phyloP scores from a whole-genome alignment of 2,888 invertebrate genomes.

The Plusia festucae region DNA sequence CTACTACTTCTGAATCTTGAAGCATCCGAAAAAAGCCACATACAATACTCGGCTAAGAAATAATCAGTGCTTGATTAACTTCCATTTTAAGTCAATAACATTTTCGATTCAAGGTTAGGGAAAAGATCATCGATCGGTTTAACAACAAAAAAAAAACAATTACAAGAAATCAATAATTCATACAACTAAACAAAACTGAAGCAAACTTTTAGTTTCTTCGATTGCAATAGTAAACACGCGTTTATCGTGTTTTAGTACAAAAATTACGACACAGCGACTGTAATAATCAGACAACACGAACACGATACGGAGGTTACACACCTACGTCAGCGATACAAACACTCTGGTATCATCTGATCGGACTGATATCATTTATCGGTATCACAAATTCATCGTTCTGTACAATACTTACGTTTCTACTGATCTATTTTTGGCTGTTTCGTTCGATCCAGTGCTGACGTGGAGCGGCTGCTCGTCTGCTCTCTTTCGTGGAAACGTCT shows the following conservation, averaged over 20 bases:
- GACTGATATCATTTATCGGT: slow-evolving; percentile 62
- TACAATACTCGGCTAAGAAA: slow-evolving; percentile 29
- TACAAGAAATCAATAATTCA: slow-evolving; percentile 12
- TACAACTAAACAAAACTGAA: slow-evolving; percentile 17
- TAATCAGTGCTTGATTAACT: slow-evolving; percentile 37
- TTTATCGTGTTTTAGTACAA: slow-evolving; percentile 51
- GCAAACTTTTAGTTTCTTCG: slow-evolving; percentile 38
- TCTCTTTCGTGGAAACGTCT: slow-evolving; percentile 65
- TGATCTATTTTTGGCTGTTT: slow-evolving; percentile 71
- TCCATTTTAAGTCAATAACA: slow-evolving; percentile 28
- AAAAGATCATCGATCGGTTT: slow-evolving; percentile 27
- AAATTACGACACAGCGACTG: slow-evolving; percentile 46
- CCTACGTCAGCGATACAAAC: slow-evolving; percentile 36
- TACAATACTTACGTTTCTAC: slow-evolving; percentile 69
- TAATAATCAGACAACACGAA: slow-evolving; percentile 50
- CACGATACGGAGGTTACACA: slow-evolving; percentile 49
- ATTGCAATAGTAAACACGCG: slow-evolving; percentile 41
- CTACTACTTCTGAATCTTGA: slow-evolving; percentile 40
- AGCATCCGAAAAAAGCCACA: slow-evolving; percentile 36
- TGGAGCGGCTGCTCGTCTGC: slow-evolving; percentile 65
- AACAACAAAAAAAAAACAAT: slow-evolving; percentile 23
- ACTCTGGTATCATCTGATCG: slow-evolving; percentile 50
- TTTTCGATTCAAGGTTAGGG: slow-evolving; percentile 41
- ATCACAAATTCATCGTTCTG: slow-evolving; percentile 58
- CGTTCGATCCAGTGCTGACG: slow-evolving; percentile 66